A percentile compares a stretch with the other conserved stretches of the same genome.
Evolutionary conservation across 2,888 invertebrate genomes (phyloP).

Genomic region (Apotomis betuletana): DNA sequence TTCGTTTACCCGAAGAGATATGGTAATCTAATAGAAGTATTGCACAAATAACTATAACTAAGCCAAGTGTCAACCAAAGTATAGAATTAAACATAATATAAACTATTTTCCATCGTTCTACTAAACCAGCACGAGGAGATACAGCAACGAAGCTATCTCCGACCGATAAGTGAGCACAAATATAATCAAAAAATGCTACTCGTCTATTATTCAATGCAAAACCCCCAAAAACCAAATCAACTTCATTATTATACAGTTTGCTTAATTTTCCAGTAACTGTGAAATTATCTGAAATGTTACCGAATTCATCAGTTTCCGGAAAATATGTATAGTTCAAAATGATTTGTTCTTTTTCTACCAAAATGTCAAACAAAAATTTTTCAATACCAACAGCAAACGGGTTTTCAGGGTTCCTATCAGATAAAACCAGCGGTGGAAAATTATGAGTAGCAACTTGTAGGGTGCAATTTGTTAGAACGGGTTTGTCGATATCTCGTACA

Average conservation of each 20-base stretch:
- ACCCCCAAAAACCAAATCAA: conserved; percentile 38
- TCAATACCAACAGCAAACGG: conserved; percentile 35
- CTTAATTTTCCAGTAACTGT: conserved; percentile 37
- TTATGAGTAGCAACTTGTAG: conserved; percentile 37
- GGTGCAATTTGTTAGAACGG: conserved; percentile 33
- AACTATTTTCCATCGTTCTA: conserved; percentile 42
- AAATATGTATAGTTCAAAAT: conserved; percentile 33
- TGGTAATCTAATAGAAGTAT: conserved; percentile 8
- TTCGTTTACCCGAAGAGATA: not conserved
- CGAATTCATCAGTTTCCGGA: conserved; percentile 22
- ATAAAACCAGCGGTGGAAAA: conserved; percentile 35
- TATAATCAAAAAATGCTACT: conserved; percentile 24
- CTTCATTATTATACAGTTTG: conserved; percentile 35
- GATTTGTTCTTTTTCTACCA: conserved; percentile 23
- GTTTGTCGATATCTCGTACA: not conserved
- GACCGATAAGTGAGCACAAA: conserved; percentile 38
- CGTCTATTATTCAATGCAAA: conserved; percentile 33
- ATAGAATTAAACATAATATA: conserved; percentile 29
- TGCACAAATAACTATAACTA: conserved; percentile 20
- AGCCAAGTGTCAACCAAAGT: conserved; percentile 29
- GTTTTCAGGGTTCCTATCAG: not conserved
- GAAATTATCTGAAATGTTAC: conserved; percentile 37
- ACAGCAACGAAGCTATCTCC: conserved; percentile 33
- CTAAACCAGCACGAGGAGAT: conserved; percentile 15
- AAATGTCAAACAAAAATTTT: conserved; percentile 32